Percentiles rank a stretch among this genome's conserved stretches.
Conservation (phyloP, 2,888 invertebrate genomes). For the Eristalis pertinax region DNA sequence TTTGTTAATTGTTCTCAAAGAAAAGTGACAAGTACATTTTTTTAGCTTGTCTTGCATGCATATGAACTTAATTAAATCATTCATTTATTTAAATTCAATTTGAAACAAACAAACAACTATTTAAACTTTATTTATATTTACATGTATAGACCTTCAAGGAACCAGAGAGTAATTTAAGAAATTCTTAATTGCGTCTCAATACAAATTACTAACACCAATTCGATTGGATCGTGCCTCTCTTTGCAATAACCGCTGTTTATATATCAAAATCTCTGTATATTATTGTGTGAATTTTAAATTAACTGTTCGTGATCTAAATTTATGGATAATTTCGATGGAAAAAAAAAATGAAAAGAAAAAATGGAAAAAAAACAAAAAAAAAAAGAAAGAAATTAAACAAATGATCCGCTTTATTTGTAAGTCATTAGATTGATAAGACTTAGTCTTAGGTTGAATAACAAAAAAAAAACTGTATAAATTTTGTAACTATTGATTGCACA, state of each 20-base stretch:
- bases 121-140: conserved; percentile 53
- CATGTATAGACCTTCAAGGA: conserved; percentile 66
- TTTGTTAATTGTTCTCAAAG: conserved; percentile 20
- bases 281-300: conserved; percentile 52
- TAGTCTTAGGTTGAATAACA: conserved; percentile 44
- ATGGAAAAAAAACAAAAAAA: conserved; percentile 16
- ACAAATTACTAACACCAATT: conserved; percentile 40
- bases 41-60: conserved; percentile 38
- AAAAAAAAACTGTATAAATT: conserved; percentile 54
- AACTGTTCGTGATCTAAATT: conserved; percentile 62
- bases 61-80: neutral
- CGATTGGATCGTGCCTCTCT: conserved; percentile 50
- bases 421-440: conserved; percentile 60
- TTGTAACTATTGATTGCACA: conserved; percentile 67
- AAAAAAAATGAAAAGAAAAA: neutral
- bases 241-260: conserved; percentile 40
- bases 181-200: conserved; percentile 27
- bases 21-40: conserved; percentile 27
- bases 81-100: conserved; percentile 1
- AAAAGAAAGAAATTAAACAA: conserved; percentile 9
- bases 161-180: conserved; percentile 53
- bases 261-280: conserved; percentile 39
- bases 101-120: conserved; percentile 31
- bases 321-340: conserved; percentile 19
- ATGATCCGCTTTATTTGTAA: conserved; percentile 54